phyloP scores from a whole-genome alignment of 2,888 invertebrate species.

The Drosophila suboccidentalis region DNA sequence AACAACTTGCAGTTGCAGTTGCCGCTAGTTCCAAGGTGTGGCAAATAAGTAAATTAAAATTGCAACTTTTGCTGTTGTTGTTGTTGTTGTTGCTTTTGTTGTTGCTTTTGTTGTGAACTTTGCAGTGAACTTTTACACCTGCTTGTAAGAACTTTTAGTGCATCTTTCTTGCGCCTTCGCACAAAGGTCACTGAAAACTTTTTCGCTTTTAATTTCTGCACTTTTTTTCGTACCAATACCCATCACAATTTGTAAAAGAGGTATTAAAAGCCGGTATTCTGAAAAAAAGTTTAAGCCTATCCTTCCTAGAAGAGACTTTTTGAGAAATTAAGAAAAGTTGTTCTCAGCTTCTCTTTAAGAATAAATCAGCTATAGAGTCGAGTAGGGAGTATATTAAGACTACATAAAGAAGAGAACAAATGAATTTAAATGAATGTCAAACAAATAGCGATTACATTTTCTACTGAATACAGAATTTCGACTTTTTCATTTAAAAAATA shows the following conservation, averaged over 20 bases:
- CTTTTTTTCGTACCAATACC: slow-evolving; percentile 1
- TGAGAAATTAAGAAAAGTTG: neutral
- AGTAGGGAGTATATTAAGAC: too few species aligned
- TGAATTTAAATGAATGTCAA: too few species aligned
- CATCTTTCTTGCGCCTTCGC: slow-evolving; percentile 33
- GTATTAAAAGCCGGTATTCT: too few species aligned
- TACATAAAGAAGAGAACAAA: too few species aligned
- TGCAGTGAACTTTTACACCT: slow-evolving; percentile 65
- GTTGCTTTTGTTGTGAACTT: slow-evolving; percentile 45
- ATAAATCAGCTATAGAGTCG: too few species aligned
- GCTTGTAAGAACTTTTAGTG: slow-evolving; percentile 52
- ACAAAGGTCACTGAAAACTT: slow-evolving; percentile 70
- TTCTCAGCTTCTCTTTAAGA: too few species aligned
- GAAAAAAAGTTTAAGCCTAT: neutral
- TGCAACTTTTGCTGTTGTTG: slow-evolving; percentile 26
- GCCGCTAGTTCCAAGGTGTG: slow-evolving; percentile 17
- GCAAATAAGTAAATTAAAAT: slow-evolving; percentile 68
- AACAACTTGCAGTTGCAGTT: slow-evolving; percentile 5
- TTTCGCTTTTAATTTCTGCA: slow-evolving; percentile 28
- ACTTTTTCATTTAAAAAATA: neutral
- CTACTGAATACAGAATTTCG: neutral
- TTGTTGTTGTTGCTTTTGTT: neutral
- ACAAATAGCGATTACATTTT: too few species aligned
- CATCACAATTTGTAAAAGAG: neutral
- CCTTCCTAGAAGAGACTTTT: neutral